These are phyloP conservation scores for Alca torda DNA, from an alignment of 2,797 vertebrate genomes.

Conservation along the genomic window DNA sequence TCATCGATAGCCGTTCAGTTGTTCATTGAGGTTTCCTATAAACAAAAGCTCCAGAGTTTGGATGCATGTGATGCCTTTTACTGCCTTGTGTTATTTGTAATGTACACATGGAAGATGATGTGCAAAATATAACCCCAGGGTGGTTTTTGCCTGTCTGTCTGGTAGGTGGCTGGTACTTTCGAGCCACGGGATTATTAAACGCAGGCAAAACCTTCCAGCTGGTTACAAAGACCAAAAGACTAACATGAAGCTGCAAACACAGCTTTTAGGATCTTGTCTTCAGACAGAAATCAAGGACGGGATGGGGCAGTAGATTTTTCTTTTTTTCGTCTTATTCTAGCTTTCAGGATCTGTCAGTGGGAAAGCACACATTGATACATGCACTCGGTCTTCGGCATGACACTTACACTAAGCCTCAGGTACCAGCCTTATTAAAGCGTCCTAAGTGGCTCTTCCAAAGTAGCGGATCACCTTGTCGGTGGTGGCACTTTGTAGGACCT, in stretches of 20 bases:
- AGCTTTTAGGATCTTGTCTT: background rate
- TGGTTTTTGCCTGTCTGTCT: background rate
- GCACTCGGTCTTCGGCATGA: background rate
- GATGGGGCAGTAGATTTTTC: background rate
- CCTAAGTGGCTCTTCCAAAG: background rate
- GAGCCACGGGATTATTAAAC: background rate
- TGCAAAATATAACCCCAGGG: background rate
- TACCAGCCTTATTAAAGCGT: background rate
- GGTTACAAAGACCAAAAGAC: background rate
- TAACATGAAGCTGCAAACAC: background rate
- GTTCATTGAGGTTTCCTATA: slow-evolving; percentile 17
- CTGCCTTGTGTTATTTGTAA: background rate
- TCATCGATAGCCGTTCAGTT: background rate
- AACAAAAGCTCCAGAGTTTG: background rate
- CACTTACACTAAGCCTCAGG: background rate
- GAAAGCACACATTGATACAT: background rate
- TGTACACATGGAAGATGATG: background rate
- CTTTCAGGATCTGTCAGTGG: background rate
- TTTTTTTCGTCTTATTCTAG: background rate
- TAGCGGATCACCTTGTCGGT: background rate
- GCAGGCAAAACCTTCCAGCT: background rate
- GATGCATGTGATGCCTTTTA: background rate
- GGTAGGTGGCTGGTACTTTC: background rate
- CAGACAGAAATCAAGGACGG: background rate
- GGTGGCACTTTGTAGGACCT: background rate